Conservation (phyloP, 2,888 invertebrate genomes). For the Cryptocephalus moraei region DNA sequence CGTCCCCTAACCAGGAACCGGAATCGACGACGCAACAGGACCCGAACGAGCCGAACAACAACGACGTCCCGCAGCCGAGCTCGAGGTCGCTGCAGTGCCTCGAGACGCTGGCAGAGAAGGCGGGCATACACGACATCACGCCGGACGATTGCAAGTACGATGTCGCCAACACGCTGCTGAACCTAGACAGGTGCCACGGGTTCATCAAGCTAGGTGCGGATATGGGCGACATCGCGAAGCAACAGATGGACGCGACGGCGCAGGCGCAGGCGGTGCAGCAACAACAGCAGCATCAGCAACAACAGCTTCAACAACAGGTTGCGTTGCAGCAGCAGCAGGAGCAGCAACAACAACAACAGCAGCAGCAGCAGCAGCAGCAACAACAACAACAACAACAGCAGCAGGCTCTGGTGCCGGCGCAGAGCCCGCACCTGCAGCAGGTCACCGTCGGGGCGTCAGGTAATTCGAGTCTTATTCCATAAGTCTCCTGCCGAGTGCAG, state of each 20-base stretch:
- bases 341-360: constrained; percentile 32
- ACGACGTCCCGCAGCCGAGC: constrained; percentile 9
- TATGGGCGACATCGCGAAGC: constrained; percentile 34
- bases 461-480: not conserved
- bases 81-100: constrained; percentile 53
- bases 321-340: constrained; percentile 47
- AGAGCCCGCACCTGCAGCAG: constrained; percentile 18
- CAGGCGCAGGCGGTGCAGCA: constrained; percentile 35
- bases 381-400: constrained; percentile 35
- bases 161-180: constrained; percentile 52
- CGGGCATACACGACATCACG: constrained; percentile 51
- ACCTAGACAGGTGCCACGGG: constrained; percentile 48
- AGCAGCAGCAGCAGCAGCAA: constrained; percentile 32
- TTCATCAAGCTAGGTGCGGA: constrained; percentile 23
- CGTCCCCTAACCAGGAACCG: constrained; percentile 26
- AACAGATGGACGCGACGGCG: constrained; percentile 32
- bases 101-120: constrained; percentile 63
- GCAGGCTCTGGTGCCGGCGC: constrained; percentile 26
- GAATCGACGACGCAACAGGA: constrained; percentile 12
- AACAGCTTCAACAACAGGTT: constrained; percentile 44
- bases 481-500: too few relatives aligned
- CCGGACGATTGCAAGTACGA: constrained; percentile 64
- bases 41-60: constrained; percentile 28
- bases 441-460: constrained; percentile 13
- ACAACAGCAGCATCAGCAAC: constrained; percentile 37